Conservation (phyloP, 2,888 invertebrate genomes). For the Eudasyphora cyanicolor region DNA sequence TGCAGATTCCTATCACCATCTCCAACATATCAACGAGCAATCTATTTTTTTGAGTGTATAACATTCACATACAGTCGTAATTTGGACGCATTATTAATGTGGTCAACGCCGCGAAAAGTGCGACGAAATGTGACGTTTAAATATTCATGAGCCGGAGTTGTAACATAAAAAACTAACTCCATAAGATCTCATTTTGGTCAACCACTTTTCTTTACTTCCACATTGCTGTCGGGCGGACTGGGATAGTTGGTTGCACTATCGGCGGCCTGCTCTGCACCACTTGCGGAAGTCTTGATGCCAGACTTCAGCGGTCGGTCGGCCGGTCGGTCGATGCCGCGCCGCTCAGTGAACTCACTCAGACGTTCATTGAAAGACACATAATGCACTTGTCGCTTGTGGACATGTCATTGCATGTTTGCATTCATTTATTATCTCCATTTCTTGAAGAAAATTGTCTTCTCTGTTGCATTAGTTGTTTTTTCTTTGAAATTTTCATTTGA, state of each 20-base stretch:
- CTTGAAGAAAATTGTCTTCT: constrained; percentile 57
- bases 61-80: background rate
- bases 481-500: constrained; percentile 34
- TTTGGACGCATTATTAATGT: constrained; percentile 73
- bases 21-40: constrained; percentile 69
- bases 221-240: background rate
- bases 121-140: constrained; percentile 79
- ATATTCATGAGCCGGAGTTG: constrained; percentile 76
- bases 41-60: constrained; percentile 47
- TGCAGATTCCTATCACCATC: too few relatives aligned
- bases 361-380: constrained; percentile 60
- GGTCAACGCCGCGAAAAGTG: constrained; percentile 75
- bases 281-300: constrained; percentile 15
- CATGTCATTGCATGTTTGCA: constrained; percentile 49
- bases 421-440: constrained; percentile 35
- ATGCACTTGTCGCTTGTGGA: constrained; percentile 66
- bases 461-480: constrained; percentile 33
- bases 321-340: background rate
- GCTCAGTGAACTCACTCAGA: background rate
- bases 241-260: background rate
- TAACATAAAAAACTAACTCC: constrained; percentile 48
- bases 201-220: constrained; percentile 29
- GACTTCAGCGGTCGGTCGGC: background rate
- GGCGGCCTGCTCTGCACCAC: background rate
- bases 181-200: constrained; percentile 41